Evolutionary conservation across 2,888 invertebrate species (phyloP), one percentile per base, ranked within the genome.

Genomic region (Diaphora mendica): DNA sequence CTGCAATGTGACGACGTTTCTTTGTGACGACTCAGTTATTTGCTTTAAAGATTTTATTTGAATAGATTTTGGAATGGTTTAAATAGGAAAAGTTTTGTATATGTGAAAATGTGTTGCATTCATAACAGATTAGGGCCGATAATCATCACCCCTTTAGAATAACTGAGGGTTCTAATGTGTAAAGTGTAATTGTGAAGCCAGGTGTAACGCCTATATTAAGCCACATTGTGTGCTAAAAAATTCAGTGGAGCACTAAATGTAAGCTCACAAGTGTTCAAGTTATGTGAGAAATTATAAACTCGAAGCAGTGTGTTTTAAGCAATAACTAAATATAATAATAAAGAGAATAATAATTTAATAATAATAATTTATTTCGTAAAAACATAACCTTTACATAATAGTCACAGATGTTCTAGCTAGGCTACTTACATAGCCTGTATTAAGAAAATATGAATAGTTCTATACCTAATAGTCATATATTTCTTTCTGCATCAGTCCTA

Each of bases 11-110:
- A 74, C 64, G 33, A 62, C 42, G 20, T 55, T 71, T 69, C 73
- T 64, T 70, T 23, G 1, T 79, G 79, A 67, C 73, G 71, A 72
- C 81, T 76, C 71, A 55, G 73, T 79, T 71, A 72, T 69, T 66
- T 35, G 65, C 71, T 72, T 55, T 77, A 39, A 20, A n/a, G 20
- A 42, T 65, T 65, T 65, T 68, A 26, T 48, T n/a, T 48, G 13
- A 30, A 9, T 30, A 30, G 30, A 67, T 30, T 48, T 30, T 66
- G 9, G 2, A 65, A 65, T 42, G 13, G 26, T 23, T 26, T 23
- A 66, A 66, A 23, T n/a, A 26, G n/a, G 23, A 64, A 8, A 39
- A 67, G 48, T 48, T 23, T 42, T 44, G 7, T 30, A 44, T 23
- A 20, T 11, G 30, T 20, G 17, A 42, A 23, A 8, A 23, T 51